Evolutionary conservation across 1,140 invertebrate species (phyloP).

Genomic region (Sarcophaga bullata): DNA sequence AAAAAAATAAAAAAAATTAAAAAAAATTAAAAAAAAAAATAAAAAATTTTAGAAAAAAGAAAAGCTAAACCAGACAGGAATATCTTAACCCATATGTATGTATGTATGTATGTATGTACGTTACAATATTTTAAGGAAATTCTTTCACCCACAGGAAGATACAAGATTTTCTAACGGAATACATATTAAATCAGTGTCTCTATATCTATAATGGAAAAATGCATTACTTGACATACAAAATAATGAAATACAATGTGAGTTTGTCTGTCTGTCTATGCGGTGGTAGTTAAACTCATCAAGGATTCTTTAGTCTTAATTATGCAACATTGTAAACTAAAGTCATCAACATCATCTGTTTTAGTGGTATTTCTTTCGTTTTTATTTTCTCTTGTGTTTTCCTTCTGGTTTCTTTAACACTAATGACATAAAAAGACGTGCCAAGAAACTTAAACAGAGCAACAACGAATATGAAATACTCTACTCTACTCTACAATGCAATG

Average conservation of each 20-base stretch:
- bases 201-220: neutral
- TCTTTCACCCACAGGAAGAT: too few species aligned
- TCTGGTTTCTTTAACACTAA: neutral
- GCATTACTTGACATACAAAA: neutral
- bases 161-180: too few species aligned
- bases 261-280: neutral
- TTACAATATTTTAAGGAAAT: too few species aligned
- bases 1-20: too few species aligned
- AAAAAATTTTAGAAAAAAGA: neutral
- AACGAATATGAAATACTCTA: too few species aligned
- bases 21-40: neutral
- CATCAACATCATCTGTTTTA: neutral
- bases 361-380: neutral
- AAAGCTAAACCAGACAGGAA: too few species aligned
- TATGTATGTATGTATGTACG: too few species aligned
- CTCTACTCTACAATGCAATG: too few species aligned
- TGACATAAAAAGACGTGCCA: neutral
- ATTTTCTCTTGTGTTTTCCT: neutral
- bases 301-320: slow-evolving; percentile 22
- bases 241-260: neutral
- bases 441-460: too few species aligned
- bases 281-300: neutral
- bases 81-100: too few species aligned
- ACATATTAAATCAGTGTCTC: too few species aligned
- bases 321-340: slow-evolving; percentile 14